phyloP scores from a whole-genome alignment of 2,797 vertebrate species.

The Acanthiza pusilla region DNA sequence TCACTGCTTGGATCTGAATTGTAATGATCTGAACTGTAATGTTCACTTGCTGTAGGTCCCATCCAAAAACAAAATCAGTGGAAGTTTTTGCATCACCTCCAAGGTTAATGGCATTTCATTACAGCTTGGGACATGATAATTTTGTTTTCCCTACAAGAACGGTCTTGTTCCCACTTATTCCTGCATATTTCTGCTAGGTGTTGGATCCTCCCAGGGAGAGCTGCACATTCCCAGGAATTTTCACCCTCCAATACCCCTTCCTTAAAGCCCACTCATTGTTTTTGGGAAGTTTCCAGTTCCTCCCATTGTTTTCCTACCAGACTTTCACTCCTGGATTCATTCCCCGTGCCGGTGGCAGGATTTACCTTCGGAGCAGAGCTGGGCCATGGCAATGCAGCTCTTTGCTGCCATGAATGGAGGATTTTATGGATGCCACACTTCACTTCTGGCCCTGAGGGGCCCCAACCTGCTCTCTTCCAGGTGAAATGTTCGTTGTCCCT shows the following conservation, averaged over 20 bases:
- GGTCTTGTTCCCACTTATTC: neutral
- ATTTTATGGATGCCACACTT: neutral
- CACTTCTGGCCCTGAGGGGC: neutral
- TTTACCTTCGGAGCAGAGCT: neutral
- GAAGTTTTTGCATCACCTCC: neutral
- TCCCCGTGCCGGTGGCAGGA: neutral
- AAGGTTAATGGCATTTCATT: neutral
- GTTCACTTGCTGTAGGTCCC: neutral
- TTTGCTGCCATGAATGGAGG: neutral
- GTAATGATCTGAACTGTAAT: too few relatives aligned
- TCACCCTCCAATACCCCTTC: neutral
- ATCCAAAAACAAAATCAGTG: neutral
- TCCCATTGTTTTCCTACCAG: neutral
- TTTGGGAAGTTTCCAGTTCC: neutral
- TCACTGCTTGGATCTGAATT: neutral
- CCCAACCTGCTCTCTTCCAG: neutral
- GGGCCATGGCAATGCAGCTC: neutral
- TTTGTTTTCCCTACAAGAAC: neutral
- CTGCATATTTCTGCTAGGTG: conserved; percentile 17
- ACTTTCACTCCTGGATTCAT: neutral
- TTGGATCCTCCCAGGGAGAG: neutral
- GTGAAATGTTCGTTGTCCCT: neutral
- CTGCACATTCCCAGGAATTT: neutral
- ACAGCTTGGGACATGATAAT: neutral
- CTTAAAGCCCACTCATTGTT: neutral